These are phyloP conservation scores for Oreochromis spilurus DNA, from an alignment of 2,113 vertebrate genomes.

Conservation along the genomic window DNA sequence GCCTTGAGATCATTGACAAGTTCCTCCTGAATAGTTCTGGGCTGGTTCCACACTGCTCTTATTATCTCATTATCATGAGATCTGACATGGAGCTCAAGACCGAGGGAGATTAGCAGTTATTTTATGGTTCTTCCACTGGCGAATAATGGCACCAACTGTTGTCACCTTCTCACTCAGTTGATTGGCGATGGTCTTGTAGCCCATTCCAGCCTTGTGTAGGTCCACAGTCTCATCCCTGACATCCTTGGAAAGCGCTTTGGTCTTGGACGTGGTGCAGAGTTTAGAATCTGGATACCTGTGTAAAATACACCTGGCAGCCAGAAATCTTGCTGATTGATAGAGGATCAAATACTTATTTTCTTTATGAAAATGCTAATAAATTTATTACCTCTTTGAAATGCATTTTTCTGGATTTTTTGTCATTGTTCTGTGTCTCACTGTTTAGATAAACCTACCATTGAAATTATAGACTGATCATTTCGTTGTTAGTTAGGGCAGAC, in stretches of 20 bases:
- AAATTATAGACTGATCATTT: background rate
- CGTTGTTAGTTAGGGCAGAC: background rate
- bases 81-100: background rate
- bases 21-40: background rate
- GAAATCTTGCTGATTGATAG: background rate
- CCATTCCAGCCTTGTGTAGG: background rate
- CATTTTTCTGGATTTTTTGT: background rate
- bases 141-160: background rate
- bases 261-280: background rate
- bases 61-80: background rate
- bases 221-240: background rate
- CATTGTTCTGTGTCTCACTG: background rate
- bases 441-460: background rate
- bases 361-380: accelerated
- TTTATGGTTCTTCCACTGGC: background rate
- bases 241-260: background rate
- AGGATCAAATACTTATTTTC: background rate
- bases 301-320: background rate
- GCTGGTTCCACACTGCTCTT: background rate
- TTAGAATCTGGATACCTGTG: background rate
- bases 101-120: background rate
- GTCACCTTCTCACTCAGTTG: background rate
- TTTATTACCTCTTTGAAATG: background rate
- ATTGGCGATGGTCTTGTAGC: background rate
- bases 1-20: background rate